phyloP scores from a whole-genome alignment of 64 coral and sea anemone species.

The Actinia equina region DNA sequence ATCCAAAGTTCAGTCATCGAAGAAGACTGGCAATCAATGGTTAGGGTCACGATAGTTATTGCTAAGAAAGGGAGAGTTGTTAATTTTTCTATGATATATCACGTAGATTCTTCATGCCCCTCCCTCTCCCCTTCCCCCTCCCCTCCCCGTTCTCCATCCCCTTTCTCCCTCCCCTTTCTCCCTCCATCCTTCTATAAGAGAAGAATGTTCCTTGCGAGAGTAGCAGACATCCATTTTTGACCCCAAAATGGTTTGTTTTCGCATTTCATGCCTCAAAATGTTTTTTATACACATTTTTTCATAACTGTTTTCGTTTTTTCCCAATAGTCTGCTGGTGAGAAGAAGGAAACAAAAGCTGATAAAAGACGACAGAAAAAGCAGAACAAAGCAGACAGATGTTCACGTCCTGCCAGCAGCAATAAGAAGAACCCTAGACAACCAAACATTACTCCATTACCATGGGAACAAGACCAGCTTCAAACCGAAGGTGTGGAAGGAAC shows the following conservation, averaged over 20 bases:
- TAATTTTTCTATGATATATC: too few relatives aligned
- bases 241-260: background rate
- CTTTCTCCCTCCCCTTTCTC: too few relatives aligned
- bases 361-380: conserved; percentile 71
- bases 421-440: conserved; percentile 10
- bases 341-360: conserved; percentile 77
- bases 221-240: background rate
- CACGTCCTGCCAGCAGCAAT: conserved; percentile 40
- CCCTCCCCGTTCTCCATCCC: too few relatives aligned
- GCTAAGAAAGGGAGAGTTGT: too few relatives aligned
- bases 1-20: too few relatives aligned
- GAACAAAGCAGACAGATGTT: conserved; percentile 36
- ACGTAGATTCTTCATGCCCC: too few relatives aligned
- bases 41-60: too few relatives aligned
- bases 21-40: too few relatives aligned
- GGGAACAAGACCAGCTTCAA: conserved; percentile 11
- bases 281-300: background rate
- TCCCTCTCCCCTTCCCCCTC: too few relatives aligned
- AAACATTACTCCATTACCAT: conserved; percentile 26
- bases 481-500: background rate
- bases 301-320: too few relatives aligned
- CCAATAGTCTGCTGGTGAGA: conserved; percentile 80
- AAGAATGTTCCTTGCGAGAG: too few relatives aligned
- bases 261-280: background rate
- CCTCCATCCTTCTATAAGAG: too few relatives aligned